Conservation (phyloP, 2,888 invertebrate genomes). For the Candidula unifasciata region DNA sequence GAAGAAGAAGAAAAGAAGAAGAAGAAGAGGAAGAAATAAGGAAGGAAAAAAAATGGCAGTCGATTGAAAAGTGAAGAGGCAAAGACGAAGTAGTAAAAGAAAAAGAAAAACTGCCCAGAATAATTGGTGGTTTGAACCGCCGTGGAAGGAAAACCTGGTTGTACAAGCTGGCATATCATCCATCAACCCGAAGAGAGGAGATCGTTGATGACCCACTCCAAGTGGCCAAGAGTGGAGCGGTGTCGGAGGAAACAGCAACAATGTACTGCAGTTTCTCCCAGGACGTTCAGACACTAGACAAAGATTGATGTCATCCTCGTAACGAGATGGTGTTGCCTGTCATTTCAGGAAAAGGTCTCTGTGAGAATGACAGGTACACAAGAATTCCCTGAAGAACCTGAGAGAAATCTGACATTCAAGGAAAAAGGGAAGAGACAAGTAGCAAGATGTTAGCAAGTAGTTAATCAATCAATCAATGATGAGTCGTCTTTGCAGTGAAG, state of each 20-base stretch:
- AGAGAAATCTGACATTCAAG: no score
- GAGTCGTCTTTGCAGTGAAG: no score
- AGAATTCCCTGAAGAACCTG: no score
- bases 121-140: background rate
- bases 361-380: no score
- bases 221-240: no score
- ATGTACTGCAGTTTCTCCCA: background rate
- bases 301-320: background rate
- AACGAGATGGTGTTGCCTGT: no score
- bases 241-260: background rate
- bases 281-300: conserved; percentile 11
- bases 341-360: no score
- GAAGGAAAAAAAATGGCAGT: background rate
- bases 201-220: no score
- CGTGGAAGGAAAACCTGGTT: background rate
- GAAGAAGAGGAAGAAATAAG: background rate
- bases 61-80: background rate
- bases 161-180: background rate
- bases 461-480: no score
- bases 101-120: background rate
- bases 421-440: no score
- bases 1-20: background rate
- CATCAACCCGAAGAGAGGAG: background rate
- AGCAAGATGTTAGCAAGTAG: no score
- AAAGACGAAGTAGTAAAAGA: background rate